Evolutionary conservation across 2,797 vertebrate species (phyloP).

Genomic region (Loris lydekkerianus): DNA sequence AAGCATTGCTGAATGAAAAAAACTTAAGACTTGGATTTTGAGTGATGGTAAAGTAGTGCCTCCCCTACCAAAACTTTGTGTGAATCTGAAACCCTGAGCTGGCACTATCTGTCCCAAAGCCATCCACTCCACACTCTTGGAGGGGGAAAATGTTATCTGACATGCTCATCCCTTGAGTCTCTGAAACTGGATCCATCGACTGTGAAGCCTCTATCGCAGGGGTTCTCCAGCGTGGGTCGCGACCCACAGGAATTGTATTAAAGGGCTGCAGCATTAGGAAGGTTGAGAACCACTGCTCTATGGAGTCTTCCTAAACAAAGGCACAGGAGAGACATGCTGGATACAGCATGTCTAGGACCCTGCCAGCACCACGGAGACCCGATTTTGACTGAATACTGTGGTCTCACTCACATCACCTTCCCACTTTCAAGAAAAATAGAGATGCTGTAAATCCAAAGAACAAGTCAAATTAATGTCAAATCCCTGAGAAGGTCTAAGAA

Average conservation of each 20-base stretch:
- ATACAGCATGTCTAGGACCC: neutral
- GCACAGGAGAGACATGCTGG: neutral
- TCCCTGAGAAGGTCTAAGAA: neutral
- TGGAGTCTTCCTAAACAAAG: neutral
- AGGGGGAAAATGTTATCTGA: neutral
- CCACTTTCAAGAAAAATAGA: neutral
- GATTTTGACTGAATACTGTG: neutral
- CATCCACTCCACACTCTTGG: neutral
- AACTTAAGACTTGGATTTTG: neutral
- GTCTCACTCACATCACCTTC: neutral
- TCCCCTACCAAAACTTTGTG: neutral
- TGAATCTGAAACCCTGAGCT: neutral
- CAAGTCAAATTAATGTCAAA: neutral
- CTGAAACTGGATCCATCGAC: neutral
- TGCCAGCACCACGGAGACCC: neutral
- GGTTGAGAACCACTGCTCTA: neutral
- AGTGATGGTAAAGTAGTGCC: neutral
- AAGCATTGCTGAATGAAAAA: neutral
- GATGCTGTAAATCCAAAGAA: neutral
- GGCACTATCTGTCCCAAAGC: accelerated
- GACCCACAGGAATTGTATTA: no score
- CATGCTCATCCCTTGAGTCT: neutral
- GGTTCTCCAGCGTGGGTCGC: no score
- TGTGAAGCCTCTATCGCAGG: neutral
- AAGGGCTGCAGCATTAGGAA: no score